Percentiles rank a stretch among this genome's conserved stretches.
These are phyloP conservation scores for Acipenser oxyrinchus DNA, from an alignment of 2,797 vertebrate species.

Conservation along the genomic window DNA sequence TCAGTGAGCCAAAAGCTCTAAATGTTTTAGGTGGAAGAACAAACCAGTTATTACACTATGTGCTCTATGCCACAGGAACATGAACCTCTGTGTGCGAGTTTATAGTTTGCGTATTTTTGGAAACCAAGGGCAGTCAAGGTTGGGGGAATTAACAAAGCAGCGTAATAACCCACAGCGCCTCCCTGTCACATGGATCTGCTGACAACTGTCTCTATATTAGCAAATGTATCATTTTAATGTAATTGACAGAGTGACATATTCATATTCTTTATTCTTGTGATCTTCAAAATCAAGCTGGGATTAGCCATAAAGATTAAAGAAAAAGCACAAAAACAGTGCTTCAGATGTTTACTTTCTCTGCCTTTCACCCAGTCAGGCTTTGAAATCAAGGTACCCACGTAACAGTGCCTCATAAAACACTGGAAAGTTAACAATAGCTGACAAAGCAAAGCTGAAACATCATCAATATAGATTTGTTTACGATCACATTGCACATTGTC, in stretches of 20 bases:
- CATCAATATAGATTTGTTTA: conserved; percentile 24
- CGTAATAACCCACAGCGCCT: conserved; percentile 44
- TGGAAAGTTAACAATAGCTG: conserved; percentile 12
- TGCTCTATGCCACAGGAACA: conserved; percentile 56
- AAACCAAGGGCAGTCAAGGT: conserved; percentile 65
- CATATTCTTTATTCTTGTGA: too few relatives aligned
- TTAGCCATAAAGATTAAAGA: too few relatives aligned
- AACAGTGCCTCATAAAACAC: conserved; percentile 34
- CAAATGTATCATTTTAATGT: neutral
- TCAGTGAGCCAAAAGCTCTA: conserved; percentile 71
- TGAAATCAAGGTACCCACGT: conserved; percentile 23
- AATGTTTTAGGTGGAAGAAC: conserved; percentile 73
- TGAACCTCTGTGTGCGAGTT: conserved; percentile 45
- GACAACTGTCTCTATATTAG: conserved; percentile 38
- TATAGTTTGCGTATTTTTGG: conserved; percentile 62
- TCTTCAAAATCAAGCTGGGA: too few relatives aligned
- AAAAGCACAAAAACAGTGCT: too few relatives aligned
- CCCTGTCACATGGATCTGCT: conserved; percentile 27
- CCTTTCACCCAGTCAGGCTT: conserved; percentile 25
- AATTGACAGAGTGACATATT: too few relatives aligned
- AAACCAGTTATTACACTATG: conserved; percentile 71
- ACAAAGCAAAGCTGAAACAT: conserved; percentile 11
- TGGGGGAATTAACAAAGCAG: conserved; percentile 47
- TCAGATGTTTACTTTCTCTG: conserved; percentile 20
- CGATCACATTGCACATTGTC: neutral